Percentiles rank a stretch among this genome's conserved stretches.
Conservation (phyloP, 2,797 vertebrate species). For the Propithecus perrieri region DNA sequence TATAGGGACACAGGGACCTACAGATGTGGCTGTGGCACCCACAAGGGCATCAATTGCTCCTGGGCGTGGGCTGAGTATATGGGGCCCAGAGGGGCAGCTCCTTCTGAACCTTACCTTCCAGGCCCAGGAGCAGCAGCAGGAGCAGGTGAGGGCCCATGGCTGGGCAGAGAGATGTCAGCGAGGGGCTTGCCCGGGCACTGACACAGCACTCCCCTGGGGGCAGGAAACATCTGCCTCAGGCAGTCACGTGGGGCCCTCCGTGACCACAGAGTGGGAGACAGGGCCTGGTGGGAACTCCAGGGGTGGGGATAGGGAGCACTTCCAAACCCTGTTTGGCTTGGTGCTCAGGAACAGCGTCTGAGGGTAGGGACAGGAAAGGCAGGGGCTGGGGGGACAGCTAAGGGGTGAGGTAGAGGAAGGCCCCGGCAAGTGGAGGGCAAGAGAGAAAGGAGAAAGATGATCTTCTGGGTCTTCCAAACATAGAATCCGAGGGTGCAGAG, state of each 20-base stretch:
- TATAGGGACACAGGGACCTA: background rate
- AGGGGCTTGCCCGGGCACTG: background rate
- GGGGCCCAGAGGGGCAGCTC: background rate
- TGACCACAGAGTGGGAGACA: background rate
- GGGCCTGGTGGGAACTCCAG: background rate
- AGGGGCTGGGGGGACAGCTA: background rate
- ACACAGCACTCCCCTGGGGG: background rate
- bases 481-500: background rate
- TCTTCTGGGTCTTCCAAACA: background rate
- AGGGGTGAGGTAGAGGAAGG: background rate
- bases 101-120: constrained; percentile 52
- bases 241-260: constrained; percentile 53
- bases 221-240: constrained; percentile 67
- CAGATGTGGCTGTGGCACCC: background rate
- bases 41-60: accelerated
- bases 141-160: constrained; percentile 56
- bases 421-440: background rate
- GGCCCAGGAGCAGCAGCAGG: constrained; percentile 50
- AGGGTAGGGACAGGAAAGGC: background rate
- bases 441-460: background rate
- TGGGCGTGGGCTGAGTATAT: background rate
- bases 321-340: background rate
- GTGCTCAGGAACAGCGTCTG: background rate
- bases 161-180: background rate
- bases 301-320: background rate